These are phyloP conservation scores for Perognathus longimembris DNA, from an alignment of 2,113 vertebrate genomes.

Conservation along the genomic window DNA sequence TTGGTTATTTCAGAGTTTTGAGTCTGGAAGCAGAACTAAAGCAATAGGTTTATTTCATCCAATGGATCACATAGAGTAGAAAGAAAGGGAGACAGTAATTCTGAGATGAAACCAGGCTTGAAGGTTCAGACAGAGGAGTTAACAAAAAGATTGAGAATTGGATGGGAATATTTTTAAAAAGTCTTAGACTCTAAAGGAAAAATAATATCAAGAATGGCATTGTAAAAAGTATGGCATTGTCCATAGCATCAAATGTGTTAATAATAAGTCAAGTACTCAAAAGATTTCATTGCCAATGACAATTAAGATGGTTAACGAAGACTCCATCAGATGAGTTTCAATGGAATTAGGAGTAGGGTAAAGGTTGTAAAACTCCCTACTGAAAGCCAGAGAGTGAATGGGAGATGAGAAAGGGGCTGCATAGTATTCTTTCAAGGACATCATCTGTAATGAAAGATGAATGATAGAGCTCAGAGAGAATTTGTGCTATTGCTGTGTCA, in stretches of 20 bases:
- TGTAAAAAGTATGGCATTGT: background rate
- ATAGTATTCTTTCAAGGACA: slow-evolving; percentile 1
- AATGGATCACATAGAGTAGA: background rate
- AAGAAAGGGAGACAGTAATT: background rate
- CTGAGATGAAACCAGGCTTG: background rate
- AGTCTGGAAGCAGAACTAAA: slow-evolving; percentile 25
- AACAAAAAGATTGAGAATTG: background rate
- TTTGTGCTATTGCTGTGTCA: background rate
- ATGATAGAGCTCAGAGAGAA: slow-evolving; percentile 5
- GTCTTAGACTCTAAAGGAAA: slow-evolving; percentile 23
- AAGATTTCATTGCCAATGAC: background rate
- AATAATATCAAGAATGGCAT: slow-evolving; percentile 25
- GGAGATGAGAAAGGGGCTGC: background rate
- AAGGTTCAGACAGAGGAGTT: background rate
- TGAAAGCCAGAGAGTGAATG: slow-evolving; percentile 9
- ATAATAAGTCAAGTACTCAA: slow-evolving; percentile 11
- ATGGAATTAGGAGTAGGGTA: background rate
- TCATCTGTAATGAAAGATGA: background rate
- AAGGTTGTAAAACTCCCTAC: background rate
- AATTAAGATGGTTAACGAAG: slow-evolving; percentile 29
- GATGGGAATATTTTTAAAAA: background rate
- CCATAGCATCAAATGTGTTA: slow-evolving; percentile 3
- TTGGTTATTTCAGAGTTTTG: slow-evolving; percentile 32
- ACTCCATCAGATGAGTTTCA: background rate
- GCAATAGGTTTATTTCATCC: background rate